Conservation (phyloP, 53 echinoderm and acorn worm genomes). For the Hippasteria phrygiana region DNA sequence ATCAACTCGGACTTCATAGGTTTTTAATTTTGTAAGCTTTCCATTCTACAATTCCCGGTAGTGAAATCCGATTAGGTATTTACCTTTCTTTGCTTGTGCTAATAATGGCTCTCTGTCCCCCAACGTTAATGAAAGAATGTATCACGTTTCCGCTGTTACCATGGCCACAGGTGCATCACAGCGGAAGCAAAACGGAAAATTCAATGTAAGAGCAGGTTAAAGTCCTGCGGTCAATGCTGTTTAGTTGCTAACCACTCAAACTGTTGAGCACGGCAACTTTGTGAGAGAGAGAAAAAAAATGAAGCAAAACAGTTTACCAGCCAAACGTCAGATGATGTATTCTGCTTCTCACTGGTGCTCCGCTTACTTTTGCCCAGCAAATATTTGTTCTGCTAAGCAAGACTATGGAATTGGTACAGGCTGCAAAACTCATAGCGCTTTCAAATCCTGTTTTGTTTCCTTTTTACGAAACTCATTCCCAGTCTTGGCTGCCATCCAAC, state of each 20-base stretch:
- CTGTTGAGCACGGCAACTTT: no score
- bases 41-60: background rate
- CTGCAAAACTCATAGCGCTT: background rate
- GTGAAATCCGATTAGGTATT: background rate
- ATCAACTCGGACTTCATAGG: background rate
- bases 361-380: no score
- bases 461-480: background rate
- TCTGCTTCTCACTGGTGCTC: no score
- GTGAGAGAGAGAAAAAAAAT: no score
- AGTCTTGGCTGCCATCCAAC: background rate
- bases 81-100: background rate
- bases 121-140: background rate
- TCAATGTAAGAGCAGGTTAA: background rate
- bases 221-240: background rate
- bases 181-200: background rate
- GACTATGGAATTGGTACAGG: no score
- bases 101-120: background rate
- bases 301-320: no score
- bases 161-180: constrained; percentile 5
- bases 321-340: no score
- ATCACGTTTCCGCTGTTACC: constrained; percentile 8
- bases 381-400: no score
- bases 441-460: background rate
- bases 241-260: no score
- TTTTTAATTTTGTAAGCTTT: background rate